A percentile compares a stretch with the other conserved stretches of the same genome.
phyloP scores from a whole-genome alignment of 2,888 invertebrate genomes.

The Phragmatobia fuliginosa region DNA sequence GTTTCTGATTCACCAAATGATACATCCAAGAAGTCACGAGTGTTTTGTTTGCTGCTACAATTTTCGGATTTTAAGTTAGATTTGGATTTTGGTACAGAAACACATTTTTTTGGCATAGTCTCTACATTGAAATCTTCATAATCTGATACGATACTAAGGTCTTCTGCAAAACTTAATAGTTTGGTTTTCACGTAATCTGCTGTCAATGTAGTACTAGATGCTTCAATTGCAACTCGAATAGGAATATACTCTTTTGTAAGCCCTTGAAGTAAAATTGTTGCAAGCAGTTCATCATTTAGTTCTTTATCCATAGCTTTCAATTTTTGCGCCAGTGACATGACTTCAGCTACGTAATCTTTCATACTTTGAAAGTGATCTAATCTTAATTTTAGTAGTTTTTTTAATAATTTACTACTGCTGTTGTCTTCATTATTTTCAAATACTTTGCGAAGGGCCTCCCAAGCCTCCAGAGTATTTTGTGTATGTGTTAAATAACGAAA shows the following conservation, averaged over 20 bases:
- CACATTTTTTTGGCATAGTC: not conserved
- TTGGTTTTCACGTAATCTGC: slow-evolving; percentile 4
- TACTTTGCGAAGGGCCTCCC: not conserved
- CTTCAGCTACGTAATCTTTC: slow-evolving; percentile 9
- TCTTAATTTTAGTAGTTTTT: slow-evolving; percentile 2
- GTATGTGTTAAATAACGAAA: not conserved
- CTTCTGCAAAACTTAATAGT: not conserved
- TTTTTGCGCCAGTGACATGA: not conserved
- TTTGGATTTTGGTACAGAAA: not conserved
- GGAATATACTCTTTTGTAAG: slow-evolving; percentile 1
- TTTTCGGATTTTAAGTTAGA: not conserved
- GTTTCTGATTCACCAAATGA: not conserved
- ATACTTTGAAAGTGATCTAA: slow-evolving; percentile 5
- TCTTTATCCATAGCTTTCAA: slow-evolving; percentile 11
- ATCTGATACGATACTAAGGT: not conserved
- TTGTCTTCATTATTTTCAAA: not conserved
- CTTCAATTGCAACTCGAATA: slow-evolving; percentile 5
- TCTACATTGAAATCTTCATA: not conserved
- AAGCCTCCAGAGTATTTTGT: slow-evolving; percentile 6
- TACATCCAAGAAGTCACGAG: not conserved
- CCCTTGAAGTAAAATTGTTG: slow-evolving; percentile 12
- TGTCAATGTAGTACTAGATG: not conserved
- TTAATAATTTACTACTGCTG: not conserved
- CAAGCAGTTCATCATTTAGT: slow-evolving; percentile 10
- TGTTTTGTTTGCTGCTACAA: not conserved